Conservation (phyloP, 2,113 vertebrate genomes). For the Oryzias javanicus region DNA sequence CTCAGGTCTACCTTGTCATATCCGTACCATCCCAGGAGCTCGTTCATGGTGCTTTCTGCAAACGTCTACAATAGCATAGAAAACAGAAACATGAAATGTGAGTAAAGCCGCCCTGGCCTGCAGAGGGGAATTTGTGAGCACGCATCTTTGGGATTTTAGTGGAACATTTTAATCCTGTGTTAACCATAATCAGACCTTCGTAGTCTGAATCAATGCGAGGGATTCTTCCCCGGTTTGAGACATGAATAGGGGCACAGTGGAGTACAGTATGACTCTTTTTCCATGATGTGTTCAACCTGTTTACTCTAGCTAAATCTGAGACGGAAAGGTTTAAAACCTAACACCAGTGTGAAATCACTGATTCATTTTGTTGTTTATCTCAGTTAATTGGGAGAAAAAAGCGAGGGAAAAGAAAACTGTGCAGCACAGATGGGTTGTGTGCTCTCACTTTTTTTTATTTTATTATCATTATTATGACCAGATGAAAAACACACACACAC, state of each 20-base stretch:
- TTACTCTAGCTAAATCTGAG: conserved; percentile 77
- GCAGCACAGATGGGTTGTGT: conserved; percentile 64
- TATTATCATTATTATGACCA: conserved; percentile 74
- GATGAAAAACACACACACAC: conserved; percentile 68
- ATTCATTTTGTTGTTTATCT: conserved; percentile 75
- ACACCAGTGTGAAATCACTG: conserved; percentile 76
- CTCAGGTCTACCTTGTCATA: conserved; percentile 95
- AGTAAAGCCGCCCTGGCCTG: conserved; percentile 5
- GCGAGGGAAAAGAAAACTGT: conserved; percentile 57
- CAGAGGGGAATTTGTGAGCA: conserved; percentile 51
- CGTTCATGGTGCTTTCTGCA: conserved; percentile 99
- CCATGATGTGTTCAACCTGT: conserved; percentile 76
- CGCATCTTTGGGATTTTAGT: conserved; percentile 54
- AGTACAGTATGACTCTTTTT: conserved; percentile 74
- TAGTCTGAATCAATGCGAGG: conserved; percentile 63
- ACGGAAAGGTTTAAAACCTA: conserved; percentile 74
- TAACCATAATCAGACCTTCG: conserved; percentile 71
- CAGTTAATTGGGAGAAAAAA: conserved; percentile 70
- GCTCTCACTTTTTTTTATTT: conserved; percentile 59
- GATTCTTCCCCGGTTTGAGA: conserved; percentile 64
- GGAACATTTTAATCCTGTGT: conserved; percentile 67
- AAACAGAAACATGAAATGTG: background rate
- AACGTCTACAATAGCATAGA: conserved; percentile 80
- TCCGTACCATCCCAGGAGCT: conserved; percentile 97
- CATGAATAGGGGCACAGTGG: conserved; percentile 70